Evolutionary conservation across 1,140 invertebrate genomes (phyloP).

Genomic region (Sinella curviseta): DNA sequence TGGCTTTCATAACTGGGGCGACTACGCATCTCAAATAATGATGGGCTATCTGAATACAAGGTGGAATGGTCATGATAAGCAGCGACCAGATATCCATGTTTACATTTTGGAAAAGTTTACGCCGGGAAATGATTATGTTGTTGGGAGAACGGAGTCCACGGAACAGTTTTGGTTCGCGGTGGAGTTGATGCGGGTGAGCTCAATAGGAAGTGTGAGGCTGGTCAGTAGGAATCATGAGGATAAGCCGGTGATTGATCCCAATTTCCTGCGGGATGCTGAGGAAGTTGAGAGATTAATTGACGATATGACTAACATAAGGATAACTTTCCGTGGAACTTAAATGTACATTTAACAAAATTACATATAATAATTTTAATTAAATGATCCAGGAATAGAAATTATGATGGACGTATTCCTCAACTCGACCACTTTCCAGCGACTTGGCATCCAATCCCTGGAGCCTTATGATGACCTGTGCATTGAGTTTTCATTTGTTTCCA

Average conservation of each 20-base stretch:
- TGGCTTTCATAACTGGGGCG: not conserved
- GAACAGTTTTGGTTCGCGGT: not conserved
- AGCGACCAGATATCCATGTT: conserved; percentile 31
- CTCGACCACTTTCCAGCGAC: conserved; percentile 19
- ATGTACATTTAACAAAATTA: not conserved
- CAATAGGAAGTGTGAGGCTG: not conserved
- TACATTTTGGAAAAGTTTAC: conserved; percentile 3
- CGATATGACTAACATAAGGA: not conserved
- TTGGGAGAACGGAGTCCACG: conserved; percentile 2
- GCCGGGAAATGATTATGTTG: not conserved
- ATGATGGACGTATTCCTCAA: conserved; percentile 31
- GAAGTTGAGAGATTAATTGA: conserved; percentile 10
- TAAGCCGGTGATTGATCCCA: not conserved
- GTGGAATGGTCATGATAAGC: not conserved
- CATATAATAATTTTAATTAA: not conserved
- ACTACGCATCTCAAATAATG: not conserved
- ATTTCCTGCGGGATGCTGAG: not conserved
- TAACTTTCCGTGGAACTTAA: too few relatives aligned
- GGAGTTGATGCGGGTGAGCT: not conserved
- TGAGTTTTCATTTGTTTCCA: not conserved
- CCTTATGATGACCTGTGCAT: not conserved
- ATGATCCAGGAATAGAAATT: not conserved
- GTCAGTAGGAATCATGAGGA: not conserved
- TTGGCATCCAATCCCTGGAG: conserved; percentile 13
- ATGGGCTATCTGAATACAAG: conserved; percentile 15